Evolutionary conservation across 2,888 invertebrate species (phyloP), one percentile per base, ranked within the genome.

Genomic region (Mesopsocus fuscifrons): DNA sequence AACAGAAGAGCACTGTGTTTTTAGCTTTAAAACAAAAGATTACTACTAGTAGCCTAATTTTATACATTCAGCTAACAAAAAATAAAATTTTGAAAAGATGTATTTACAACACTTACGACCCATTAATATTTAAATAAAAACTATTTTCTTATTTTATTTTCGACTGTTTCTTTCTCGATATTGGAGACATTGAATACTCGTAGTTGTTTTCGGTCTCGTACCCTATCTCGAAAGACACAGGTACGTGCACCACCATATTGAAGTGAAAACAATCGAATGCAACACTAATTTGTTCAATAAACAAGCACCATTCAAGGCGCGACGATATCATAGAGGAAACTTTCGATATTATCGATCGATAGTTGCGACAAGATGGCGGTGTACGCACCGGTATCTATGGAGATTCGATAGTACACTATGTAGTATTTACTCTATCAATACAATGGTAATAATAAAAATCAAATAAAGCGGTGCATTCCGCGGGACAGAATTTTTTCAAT

Each of bases 21-120:
- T 26, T 26, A 26, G 11, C 26, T 9, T 11, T 11, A 6, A 26
- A 26, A 9, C 11, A 26, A 26, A 9, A 9, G 6, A 9, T 26
- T 26, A 11, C 6, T 26, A 11, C 11, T 26, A 26, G 26, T 9
- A 6, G 26, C 6, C 26, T 26, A 9, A 11, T 26, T 26, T 26
- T 26, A 26, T 9, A 26, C 18, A 38, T 18, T 38, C 38, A 5
- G 8, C 21, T 38, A 38, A 20, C 21, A 18, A 38, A 38, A 38
- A 38, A 38, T 38, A 38, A 38, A 38, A 38, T 38, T 38, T 38
- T 38, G 38, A 38, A 38, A 38, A 20, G 21, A 38, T 17, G 5
- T 38, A 38, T 38, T 38, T 38, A 38, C 38, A 38, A 38, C 21
- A 38, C 26, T 26, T 26, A 26, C 26, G 11, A 6, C 11, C 26